These are phyloP conservation scores for Brachynemurus nebulosus DNA, from an alignment of 2,888 invertebrate species.

Conservation along the genomic window DNA sequence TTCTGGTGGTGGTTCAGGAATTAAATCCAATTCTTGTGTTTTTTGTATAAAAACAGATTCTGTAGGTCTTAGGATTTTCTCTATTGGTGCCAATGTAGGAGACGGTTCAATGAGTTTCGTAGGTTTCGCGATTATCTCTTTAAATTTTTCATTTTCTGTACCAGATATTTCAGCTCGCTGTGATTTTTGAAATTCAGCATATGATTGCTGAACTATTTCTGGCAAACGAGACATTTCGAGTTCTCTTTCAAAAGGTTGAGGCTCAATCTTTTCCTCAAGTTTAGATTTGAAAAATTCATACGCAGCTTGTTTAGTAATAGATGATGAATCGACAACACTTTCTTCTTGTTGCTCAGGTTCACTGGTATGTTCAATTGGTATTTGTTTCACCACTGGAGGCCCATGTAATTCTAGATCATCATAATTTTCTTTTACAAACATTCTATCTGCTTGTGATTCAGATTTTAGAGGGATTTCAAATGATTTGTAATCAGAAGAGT, in stretches of 20 bases:
- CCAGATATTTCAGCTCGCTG: slow-evolving; percentile 26
- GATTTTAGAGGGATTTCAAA: background rate
- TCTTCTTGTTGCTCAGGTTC: slow-evolving; percentile 17
- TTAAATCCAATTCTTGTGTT: slow-evolving; percentile 37
- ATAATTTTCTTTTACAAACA: background rate
- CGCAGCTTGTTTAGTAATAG: slow-evolving; percentile 48
- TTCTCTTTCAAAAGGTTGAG: slow-evolving; percentile 25
- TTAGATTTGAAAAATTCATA: slow-evolving; percentile 52
- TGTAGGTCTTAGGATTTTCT: slow-evolving; percentile 13
- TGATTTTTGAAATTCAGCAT: slow-evolving; percentile 30
- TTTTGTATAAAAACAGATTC: slow-evolving; percentile 18
- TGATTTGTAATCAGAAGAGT: background rate
- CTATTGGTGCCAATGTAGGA: slow-evolving; percentile 10
- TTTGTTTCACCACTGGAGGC: background rate
- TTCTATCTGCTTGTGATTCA: background rate
- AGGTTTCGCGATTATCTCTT: slow-evolving; percentile 2
- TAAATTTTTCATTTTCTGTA: background rate
- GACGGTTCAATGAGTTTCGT: background rate
- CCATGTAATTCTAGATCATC: background rate
- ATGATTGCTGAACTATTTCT: slow-evolving; percentile 29
- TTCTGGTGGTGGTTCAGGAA: slow-evolving; percentile 57
- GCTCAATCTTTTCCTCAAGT: slow-evolving; percentile 33
- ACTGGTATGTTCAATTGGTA: background rate
- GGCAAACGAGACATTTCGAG: slow-evolving; percentile 27
- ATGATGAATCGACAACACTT: slow-evolving; percentile 37